Base-by-base conservation (phyloP, 2,797 vertebrate species). In the Myotis vivesi region DNA sequence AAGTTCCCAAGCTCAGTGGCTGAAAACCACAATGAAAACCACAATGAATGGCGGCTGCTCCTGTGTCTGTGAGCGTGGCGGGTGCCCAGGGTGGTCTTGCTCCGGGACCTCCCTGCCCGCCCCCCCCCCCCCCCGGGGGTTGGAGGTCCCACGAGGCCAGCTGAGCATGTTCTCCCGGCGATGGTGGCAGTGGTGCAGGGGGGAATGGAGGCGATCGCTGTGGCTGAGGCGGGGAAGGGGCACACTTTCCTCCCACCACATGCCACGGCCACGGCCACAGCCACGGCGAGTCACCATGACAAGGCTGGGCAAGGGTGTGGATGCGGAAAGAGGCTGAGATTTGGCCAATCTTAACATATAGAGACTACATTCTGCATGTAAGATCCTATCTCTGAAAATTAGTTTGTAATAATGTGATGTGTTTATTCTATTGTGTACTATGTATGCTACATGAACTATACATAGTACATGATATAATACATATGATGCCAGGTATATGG, bases 21-120 rank as follows among this genome's bases (percentile, higher is more conserved):
- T 73, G 25, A n/a, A 41, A 92, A 16, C 46, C 23, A 6, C 41
- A 68, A 25, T 73, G 25, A n/a, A 41, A 92, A 19, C 46, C 23
- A 6, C 41, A 68, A 11, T 44, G 17, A 66, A n/a, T 3, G 19
- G 9, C 79, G 72, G 25, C 19, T 44, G 5, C 7, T 36, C 9
- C 1, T 11, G 22, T 3, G 2, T 46, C 55, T 59, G 16, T 38
- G 36, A 46, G 6, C 8, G 9, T 55, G 68, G 16, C 64, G 16
- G 33, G 23, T 46, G 49, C 44, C 28, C 36, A 5, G 38, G 30
- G 16, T 2, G 1, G 13, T 75, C 68, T 44, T 77, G 16, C 2
- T 64, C 28, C 0, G 19, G 59, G 75, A 3, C 3, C 11, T 8
- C 13, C 38, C 11, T 3, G 11, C 3, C 46, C 41, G 1, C 2